These are phyloP conservation scores for Charanyca ferruginea DNA, from an alignment of 2,888 invertebrate genomes.

Conservation along the genomic window DNA sequence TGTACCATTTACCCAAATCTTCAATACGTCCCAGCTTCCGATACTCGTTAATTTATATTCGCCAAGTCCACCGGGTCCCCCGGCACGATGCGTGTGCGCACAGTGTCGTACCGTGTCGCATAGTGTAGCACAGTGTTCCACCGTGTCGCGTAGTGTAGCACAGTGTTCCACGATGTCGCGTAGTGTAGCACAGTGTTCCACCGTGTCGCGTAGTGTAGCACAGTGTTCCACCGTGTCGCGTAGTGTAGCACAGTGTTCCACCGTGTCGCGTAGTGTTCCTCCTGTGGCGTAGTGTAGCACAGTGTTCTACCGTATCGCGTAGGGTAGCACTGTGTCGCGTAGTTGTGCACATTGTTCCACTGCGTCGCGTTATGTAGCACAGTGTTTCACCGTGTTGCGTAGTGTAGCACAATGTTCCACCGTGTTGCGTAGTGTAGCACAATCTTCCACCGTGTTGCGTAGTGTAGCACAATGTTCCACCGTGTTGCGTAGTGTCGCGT, in stretches of 20 bases:
- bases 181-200: too few relatives aligned
- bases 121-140: neutral
- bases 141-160: neutral
- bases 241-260: constrained; percentile 3
- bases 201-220: neutral
- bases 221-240: constrained; percentile 3
- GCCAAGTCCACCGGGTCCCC: constrained; percentile 35
- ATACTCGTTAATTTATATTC: constrained; percentile 51
- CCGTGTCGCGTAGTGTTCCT: neutral
- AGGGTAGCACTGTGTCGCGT: neutral
- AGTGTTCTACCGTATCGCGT: neutral
- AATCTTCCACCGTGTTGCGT: neutral
- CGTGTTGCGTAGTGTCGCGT: neutral
- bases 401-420: neutral
- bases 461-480: neutral
- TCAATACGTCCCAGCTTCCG: constrained; percentile 51
- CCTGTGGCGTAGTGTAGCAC: neutral
- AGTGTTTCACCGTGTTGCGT: neutral
- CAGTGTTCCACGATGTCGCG: constrained; percentile 3
- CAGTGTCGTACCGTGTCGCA: neutral
- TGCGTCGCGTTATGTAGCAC: neutral
- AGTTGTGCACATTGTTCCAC: neutral
- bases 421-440: neutral
- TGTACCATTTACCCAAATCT: constrained; percentile 64
- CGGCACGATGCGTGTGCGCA: constrained; percentile 12